Evolutionary conservation across 2,797 vertebrate genomes (phyloP).

Genomic region (Gephyroberyx darwinii): DNA sequence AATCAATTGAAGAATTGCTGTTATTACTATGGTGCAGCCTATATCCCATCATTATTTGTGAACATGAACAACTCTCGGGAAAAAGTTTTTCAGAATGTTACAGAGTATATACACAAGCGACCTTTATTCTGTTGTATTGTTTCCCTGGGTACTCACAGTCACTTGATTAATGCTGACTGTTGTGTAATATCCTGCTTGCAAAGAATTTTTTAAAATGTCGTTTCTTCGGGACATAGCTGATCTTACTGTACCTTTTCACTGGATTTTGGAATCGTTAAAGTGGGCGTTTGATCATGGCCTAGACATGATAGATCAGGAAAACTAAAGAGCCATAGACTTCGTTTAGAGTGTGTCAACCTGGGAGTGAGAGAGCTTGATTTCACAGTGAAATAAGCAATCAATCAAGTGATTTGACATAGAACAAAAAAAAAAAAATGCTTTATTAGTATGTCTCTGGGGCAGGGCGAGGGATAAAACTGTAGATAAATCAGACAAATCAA

Average conservation of each 20-base stretch:
- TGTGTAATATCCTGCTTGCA: neutral
- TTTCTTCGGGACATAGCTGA: neutral
- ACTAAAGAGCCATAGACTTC: neutral
- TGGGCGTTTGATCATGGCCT: neutral
- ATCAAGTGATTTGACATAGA: too few relatives aligned
- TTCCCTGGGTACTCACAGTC: neutral
- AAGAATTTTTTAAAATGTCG: neutral
- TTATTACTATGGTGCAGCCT: too few relatives aligned
- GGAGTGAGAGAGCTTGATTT: too few relatives aligned
- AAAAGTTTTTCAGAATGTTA: too few relatives aligned
- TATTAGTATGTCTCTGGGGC: too few relatives aligned
- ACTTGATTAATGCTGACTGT: neutral
- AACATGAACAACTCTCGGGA: too few relatives aligned
- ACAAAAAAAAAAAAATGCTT: too few relatives aligned
- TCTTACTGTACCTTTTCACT: neutral
- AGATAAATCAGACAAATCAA: too few relatives aligned
- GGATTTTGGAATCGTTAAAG: neutral
- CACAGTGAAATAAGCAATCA: too few relatives aligned
- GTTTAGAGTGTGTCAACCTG: neutral
- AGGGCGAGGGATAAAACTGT: too few relatives aligned
- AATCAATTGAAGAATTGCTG: neutral
- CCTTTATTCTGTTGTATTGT: neutral
- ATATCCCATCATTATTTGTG: too few relatives aligned
- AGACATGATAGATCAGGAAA: neutral
- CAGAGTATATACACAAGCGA: too few relatives aligned